Evolutionary conservation across 2,113 vertebrate species (phyloP).

Genomic region (Callipepla californica): DNA sequence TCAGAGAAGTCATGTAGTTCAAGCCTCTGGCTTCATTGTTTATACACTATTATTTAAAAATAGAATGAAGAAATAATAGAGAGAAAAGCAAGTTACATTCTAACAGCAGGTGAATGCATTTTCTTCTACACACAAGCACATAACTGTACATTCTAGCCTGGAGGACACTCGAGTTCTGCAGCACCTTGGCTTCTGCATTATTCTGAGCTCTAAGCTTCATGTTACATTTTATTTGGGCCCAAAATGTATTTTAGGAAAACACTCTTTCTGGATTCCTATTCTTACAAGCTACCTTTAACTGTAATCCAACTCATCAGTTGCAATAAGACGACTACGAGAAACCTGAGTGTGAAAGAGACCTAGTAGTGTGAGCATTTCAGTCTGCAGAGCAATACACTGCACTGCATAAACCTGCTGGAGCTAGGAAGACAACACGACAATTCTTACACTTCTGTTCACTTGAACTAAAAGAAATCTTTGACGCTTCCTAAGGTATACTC

Average conservation of each 20-base stretch:
- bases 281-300: not conserved
- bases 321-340: not conserved
- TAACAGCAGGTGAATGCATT: not conserved
- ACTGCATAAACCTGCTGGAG: not conserved
- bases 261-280: not conserved
- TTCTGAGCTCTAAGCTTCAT: not conserved
- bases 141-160: not conserved
- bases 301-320: not conserved
- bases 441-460: not conserved
- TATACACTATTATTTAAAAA: slow-evolving; percentile 81
- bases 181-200: not conserved
- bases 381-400: not conserved
- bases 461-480: not conserved
- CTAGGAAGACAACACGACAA: not conserved
- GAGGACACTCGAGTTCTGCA: rapidly evolving
- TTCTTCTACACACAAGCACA: not conserved
- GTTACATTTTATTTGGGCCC: not conserved
- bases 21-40: slow-evolving; percentile 84
- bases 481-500: not conserved
- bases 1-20: slow-evolving; percentile 89
- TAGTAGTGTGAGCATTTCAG: not conserved
- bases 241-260: not conserved
- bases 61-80: not conserved
- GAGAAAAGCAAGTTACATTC: not conserved
- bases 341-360: not conserved